A percentile compares a stretch with the other conserved stretches of the same genome.
Evolutionary conservation across 2,797 vertebrate genomes (phyloP).

Genomic region (Enteromius fasciolatus): DNA sequence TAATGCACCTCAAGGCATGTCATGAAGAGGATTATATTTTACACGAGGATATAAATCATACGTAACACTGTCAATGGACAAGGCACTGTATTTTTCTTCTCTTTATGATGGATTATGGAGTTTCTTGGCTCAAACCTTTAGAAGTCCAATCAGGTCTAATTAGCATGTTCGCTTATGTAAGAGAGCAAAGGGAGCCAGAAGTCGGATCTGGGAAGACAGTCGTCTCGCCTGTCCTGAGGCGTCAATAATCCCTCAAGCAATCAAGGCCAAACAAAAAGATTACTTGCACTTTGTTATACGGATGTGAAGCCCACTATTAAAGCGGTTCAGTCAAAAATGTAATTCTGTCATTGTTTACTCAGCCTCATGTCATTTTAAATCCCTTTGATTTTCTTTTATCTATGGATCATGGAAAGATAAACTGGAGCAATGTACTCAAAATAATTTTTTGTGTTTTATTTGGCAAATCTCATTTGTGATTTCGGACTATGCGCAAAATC

Average conservation of each 20-base stretch:
- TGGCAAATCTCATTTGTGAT: background rate
- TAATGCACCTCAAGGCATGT: constrained; percentile 63
- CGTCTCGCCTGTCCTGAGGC: constrained; percentile 12
- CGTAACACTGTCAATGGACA: constrained; percentile 50
- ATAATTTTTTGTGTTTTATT: background rate
- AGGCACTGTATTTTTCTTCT: constrained; percentile 20
- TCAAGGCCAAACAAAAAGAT: constrained; percentile 64
- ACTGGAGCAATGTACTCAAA: background rate
- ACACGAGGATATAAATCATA: constrained; percentile 63
- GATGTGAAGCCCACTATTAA: background rate
- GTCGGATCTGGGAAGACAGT: constrained; percentile 24
- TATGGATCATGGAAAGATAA: background rate
- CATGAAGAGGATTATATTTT: constrained; percentile 62
- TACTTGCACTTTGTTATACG: constrained; percentile 53
- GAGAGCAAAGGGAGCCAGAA: constrained; percentile 7
- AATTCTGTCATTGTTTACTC: background rate
- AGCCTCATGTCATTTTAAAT: background rate
- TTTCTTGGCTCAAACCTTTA: constrained; percentile 27
- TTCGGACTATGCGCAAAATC: background rate
- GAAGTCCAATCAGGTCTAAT: constrained; percentile 20
- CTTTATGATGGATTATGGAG: constrained; percentile 19
- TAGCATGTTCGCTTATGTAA: constrained; percentile 38
- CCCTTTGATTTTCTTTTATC: background rate
- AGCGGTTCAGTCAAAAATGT: background rate
- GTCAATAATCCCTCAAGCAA: constrained; percentile 61